phyloP scores from a whole-genome alignment of 2,113 vertebrate species.

The Hyaena hyaena region DNA sequence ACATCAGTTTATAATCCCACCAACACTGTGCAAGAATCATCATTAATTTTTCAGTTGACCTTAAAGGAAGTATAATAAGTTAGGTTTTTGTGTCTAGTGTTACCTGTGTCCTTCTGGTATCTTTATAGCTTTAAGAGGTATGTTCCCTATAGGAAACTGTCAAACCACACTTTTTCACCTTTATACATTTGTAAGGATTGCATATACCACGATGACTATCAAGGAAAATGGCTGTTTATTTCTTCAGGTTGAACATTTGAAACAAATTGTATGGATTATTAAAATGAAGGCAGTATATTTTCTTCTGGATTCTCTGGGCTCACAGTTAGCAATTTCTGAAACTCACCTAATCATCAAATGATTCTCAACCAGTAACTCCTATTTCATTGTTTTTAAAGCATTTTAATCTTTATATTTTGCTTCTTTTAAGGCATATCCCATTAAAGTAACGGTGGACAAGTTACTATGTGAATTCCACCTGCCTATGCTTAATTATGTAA shows the following conservation, averaged over 20 bases:
- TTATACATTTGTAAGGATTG: background rate
- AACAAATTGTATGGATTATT: background rate
- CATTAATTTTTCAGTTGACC: background rate
- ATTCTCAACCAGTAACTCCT: background rate
- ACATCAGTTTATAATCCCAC: background rate
- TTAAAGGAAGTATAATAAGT: background rate
- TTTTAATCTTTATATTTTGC: background rate
- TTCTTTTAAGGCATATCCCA: background rate
- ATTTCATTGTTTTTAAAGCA: background rate
- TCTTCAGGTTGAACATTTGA: background rate
- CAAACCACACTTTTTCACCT: background rate
- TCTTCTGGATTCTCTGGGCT: background rate
- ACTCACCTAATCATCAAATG: background rate
- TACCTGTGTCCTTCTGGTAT: background rate
- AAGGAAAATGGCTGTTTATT: background rate
- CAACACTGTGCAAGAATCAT: background rate
- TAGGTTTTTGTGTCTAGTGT: background rate
- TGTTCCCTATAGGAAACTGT: background rate
- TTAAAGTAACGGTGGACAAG: background rate
- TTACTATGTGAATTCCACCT: background rate
- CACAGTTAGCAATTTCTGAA: background rate
- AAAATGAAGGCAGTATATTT: background rate
- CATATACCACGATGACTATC: background rate
- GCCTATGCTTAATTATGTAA: background rate
- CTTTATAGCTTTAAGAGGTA: background rate